Evolutionary conservation across 2,888 invertebrate species (phyloP).

Genomic region (Cantharis flavilabris): DNA sequence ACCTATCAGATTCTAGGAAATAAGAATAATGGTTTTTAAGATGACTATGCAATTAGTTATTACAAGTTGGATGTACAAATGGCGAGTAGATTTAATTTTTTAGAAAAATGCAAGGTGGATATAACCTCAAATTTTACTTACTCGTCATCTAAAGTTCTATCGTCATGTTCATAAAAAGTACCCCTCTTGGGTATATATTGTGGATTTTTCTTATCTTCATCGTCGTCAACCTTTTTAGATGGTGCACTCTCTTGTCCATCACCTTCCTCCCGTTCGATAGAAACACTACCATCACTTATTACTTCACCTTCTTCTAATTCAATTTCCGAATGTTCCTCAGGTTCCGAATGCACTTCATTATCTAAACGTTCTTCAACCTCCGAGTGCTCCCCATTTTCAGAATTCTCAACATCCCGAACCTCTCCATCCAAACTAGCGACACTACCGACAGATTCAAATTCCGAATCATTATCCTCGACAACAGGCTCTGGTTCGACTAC

Average conservation of each 20-base stretch:
- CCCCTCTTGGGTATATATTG: conserved; percentile 96
- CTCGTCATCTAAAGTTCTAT: conserved; percentile 77
- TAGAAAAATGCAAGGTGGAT: neutral
- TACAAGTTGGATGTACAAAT: neutral
- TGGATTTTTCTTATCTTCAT: conserved; percentile 94
- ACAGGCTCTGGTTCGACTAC: neutral
- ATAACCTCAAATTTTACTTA: conserved; percentile 47
- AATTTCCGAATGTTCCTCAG: conserved; percentile 1
- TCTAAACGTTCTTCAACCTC: conserved; percentile 39
- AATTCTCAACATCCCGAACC: neutral
- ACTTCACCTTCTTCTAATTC: conserved; percentile 45
- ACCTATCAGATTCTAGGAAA: too few relatives aligned
- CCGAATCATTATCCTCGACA: conserved; percentile 44
- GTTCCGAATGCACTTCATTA: conserved; percentile 40
- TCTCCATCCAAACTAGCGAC: conserved; percentile 37
- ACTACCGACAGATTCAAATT: conserved; percentile 47
- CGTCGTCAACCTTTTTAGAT: conserved; percentile 80
- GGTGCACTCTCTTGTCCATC: conserved; percentile 68
- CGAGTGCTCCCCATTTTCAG: neutral
- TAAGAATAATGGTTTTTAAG: neutral
- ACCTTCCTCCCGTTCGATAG: conserved; percentile 69
- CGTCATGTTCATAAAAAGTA: conserved; percentile 96
- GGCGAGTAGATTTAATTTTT: neutral
- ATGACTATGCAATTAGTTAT: neutral
- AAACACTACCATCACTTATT: conserved; percentile 56